A percentile compares a stretch with the other conserved stretches of the same genome.
These are phyloP conservation scores for Drosophila bocqueti DNA, from an alignment of 1,140 invertebrate genomes.

Conservation along the genomic window DNA sequence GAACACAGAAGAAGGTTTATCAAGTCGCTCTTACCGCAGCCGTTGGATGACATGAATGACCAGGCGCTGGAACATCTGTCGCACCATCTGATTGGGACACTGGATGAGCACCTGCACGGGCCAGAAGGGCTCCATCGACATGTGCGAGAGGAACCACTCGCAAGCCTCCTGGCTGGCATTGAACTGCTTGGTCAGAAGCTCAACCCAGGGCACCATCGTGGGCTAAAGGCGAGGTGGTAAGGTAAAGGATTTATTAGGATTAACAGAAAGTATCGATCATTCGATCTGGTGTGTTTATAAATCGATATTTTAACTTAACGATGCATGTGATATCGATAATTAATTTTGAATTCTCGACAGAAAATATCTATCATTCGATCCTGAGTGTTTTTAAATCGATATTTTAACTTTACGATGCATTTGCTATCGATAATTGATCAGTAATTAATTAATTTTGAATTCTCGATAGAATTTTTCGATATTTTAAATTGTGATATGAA, in stretches of 20 bases:
- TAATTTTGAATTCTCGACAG: no score
- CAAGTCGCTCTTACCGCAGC: constrained; percentile 86
- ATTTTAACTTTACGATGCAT: no score
- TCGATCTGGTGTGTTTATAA: no score
- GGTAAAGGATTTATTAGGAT: not conserved
- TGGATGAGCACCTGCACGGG: constrained; percentile 97
- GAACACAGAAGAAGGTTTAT: not conserved
- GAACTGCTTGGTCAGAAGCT: constrained; percentile 97
- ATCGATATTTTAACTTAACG: not conserved
- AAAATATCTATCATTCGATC: no score
- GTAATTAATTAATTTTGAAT: no score
- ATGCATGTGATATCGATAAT: no score
- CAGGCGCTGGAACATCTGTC: constrained; percentile 96
- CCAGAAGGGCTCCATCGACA: constrained; percentile 97
- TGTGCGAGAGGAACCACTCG: constrained; percentile 96
- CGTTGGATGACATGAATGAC: constrained; percentile 97
- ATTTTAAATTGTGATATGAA: not conserved
- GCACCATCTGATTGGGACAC: constrained; percentile 97
- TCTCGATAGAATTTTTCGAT: not conserved
- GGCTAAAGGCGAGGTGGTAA: constrained; percentile 86
- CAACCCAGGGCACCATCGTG: constrained; percentile 98
- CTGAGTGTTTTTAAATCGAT: no score
- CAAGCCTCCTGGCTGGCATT: constrained; percentile 95
- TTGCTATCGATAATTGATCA: no score
- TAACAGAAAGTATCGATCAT: not conserved